Conservation (phyloP, 2,113 vertebrate species). For the Thalassoma bifasciatum region DNA sequence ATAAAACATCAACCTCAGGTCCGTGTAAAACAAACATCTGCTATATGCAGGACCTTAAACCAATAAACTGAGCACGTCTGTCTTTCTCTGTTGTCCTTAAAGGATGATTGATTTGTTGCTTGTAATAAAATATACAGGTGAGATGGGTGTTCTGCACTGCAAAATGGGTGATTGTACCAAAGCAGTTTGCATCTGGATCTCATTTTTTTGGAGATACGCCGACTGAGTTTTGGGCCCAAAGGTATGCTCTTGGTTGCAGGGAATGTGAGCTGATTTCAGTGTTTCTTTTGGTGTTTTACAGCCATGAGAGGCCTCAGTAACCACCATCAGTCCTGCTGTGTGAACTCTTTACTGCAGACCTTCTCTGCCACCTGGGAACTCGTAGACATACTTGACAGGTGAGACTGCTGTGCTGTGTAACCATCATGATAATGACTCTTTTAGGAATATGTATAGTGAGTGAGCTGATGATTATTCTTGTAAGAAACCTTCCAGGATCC, state of each 20-base stretch:
- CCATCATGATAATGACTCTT: too few species aligned
- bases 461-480: too few species aligned
- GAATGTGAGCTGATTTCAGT: constrained; percentile 7
- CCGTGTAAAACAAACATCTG: constrained; percentile 13
- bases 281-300: constrained; percentile 31
- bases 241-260: neutral
- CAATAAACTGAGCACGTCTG: constrained; percentile 5
- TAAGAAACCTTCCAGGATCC: too few species aligned
- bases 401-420: neutral
- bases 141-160: neutral
- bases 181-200: neutral
- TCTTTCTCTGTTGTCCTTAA: neutral
- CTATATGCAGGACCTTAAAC: neutral
- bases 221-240: neutral
- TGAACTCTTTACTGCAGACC: constrained; percentile 80
- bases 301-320: constrained; percentile 77
- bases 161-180: neutral
- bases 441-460: too few species aligned
- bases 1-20: constrained; percentile 9
- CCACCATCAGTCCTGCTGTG: constrained; percentile 76
- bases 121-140: constrained; percentile 9
- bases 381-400: constrained; percentile 68
- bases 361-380: constrained; percentile 79
- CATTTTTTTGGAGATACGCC: neutral
- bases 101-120: constrained; percentile 10